Conservation (phyloP, 2,888 invertebrate species). For the Cinara cedri region DNA sequence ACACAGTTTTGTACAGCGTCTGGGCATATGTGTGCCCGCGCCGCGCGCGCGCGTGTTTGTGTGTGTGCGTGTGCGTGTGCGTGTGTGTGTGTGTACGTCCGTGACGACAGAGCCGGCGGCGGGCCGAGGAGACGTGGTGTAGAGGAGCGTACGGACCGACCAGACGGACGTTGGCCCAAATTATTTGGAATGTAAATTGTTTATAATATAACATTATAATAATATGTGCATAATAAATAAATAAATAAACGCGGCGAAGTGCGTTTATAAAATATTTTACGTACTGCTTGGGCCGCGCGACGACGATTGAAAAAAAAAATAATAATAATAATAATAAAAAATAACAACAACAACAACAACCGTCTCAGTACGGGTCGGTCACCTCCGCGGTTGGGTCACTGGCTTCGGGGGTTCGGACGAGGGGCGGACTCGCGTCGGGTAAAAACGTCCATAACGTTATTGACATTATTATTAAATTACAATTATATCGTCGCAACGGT, state of each 20-base stretch:
- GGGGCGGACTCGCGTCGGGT: background rate
- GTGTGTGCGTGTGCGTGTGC: no score
- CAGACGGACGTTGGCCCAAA: constrained; percentile 24
- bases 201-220: background rate
- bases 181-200: constrained; percentile 33
- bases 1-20: no score
- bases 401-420: constrained; percentile 20
- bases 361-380: constrained; percentile 10
- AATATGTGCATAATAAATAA: background rate
- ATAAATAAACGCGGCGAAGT: background rate
- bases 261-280: background rate
- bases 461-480: no score
- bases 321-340: constrained; percentile 1
- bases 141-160: background rate
- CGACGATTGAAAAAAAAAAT: background rate
- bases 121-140: background rate
- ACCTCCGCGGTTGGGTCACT: constrained; percentile 15
- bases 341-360: background rate
- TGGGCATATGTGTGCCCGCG: no score
- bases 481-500: no score
- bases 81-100: background rate
- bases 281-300: background rate
- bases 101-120: constrained; percentile 18
- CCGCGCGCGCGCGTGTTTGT: no score
- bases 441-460: no score